Evolutionary conservation across 2,113 vertebrate species (phyloP), one percentile per base, ranked within the genome.

Genomic region (Tautogolabrus adspersus): DNA sequence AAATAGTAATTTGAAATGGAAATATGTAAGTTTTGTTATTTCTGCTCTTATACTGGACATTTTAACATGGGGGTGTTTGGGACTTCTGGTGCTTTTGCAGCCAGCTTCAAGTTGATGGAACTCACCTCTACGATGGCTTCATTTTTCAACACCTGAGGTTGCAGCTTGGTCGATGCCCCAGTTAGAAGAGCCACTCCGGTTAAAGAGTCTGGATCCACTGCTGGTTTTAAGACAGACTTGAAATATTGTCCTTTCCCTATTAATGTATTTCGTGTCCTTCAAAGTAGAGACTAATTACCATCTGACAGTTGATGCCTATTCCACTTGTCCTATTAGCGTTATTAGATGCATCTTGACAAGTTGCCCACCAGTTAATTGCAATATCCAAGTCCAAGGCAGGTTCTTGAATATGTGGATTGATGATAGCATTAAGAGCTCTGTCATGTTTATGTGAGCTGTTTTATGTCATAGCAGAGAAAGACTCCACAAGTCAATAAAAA

Each of bases 361-460:
- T 66, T 83, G 26, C 56, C 60, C 54, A 8, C 70, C 52, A 77
- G 46, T 87, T 82, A 77, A 87, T 89, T 87, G 63, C 67, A 76
- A 64, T 81, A 78, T 78, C 42, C 40, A 66, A 86, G 76, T 78
- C 63, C 77, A 60, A 54, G 59, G 58, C 52, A 72, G 59, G 55
- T 58, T 82, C 63, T 80, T 87, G 76, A 89, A 88, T 74, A 71
- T 75, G 59, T 78, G 67, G 83, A 91, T 78, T 82, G 79, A 92
- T 89, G 82, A 82, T 46, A 71, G 60, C 46, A 51, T 61, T 85
- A 74, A 87, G 79, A 72, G 62, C 57, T 83, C 69, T 87, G 86
- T 88, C 89, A 82, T 91, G 82, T 93, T 93, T 83, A 92, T 90
- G 82, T 70, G 69, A 83, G 67, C 67, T 71, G 64, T 75, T 93